Percentiles rank a stretch among this genome's conserved stretches.
Evolutionary conservation across 2,113 vertebrate genomes (phyloP).

Genomic region (Pogona vitticeps): DNA sequence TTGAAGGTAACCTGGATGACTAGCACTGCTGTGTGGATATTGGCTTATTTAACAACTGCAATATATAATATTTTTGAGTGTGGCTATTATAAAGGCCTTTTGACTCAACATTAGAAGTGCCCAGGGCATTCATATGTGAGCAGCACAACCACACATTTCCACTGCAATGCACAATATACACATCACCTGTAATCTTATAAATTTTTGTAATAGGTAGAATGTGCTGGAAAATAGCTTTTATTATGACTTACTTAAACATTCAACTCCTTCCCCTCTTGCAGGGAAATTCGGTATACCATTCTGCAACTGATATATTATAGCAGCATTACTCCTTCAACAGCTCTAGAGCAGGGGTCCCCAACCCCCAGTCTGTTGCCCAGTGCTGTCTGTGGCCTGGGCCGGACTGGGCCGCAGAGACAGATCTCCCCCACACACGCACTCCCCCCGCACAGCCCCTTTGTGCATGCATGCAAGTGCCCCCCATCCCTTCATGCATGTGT

Average conservation of each 20-base stretch:
- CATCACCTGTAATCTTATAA: neutral
- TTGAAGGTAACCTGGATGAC: constrained; percentile 71
- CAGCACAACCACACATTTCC: neutral
- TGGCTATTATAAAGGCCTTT: neutral
- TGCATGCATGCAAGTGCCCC: too few relatives aligned
- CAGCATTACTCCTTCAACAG: too few relatives aligned
- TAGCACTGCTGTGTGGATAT: constrained; percentile 16
- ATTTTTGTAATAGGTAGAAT: neutral
- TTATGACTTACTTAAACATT: neutral
- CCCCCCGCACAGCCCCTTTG: too few relatives aligned
- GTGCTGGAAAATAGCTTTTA: neutral
- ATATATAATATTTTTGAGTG: constrained; percentile 31
- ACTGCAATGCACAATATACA: neutral
- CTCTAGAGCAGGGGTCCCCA: too few relatives aligned
- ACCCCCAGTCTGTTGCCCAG: too few relatives aligned
- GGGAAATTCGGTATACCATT: too few relatives aligned
- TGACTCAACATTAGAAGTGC: neutral
- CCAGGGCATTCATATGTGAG: neutral
- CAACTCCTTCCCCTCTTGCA: neutral
- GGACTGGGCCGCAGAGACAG: too few relatives aligned
- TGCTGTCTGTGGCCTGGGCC: too few relatives aligned
- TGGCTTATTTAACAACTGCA: constrained; percentile 50
- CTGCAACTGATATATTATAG: too few relatives aligned
- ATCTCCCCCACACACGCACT: too few relatives aligned
- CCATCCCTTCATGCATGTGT: too few relatives aligned